Percentiles rank a stretch among this genome's conserved stretches.
Conservation (phyloP, 1,140 invertebrate species). For the Pachyrhynchus sulphureomaculatus region DNA sequence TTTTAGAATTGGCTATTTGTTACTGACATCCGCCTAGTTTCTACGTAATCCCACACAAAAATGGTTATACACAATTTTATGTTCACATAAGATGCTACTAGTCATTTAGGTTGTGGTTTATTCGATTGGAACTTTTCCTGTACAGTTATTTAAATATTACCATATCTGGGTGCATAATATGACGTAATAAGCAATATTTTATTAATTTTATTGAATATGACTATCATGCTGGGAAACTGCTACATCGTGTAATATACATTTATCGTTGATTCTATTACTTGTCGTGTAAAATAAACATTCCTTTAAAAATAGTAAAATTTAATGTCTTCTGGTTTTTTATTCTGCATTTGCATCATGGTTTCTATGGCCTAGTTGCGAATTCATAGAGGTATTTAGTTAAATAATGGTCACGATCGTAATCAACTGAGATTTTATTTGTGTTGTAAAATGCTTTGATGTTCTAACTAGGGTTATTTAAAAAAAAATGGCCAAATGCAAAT, state of each 20-base stretch:
- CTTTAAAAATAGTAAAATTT: background rate
- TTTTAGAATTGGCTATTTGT: too few relatives aligned
- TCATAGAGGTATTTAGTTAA: slow-evolving; percentile 6
- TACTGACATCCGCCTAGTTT: too few relatives aligned
- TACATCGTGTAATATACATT: slow-evolving; percentile 17
- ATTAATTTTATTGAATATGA: slow-evolving; percentile 17
- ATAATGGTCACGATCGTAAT: slow-evolving; percentile 10
- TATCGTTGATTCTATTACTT: slow-evolving; percentile 20
- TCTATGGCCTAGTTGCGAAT: slow-evolving; percentile 12
- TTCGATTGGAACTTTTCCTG: slow-evolving; percentile 10
- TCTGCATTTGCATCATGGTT: slow-evolving; percentile 12
- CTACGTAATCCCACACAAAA: background rate
- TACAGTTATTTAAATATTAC: slow-evolving; percentile 18
- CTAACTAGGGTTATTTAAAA: background rate
- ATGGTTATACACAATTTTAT: slow-evolving; percentile 2
- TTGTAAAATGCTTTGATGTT: slow-evolving; percentile 8
- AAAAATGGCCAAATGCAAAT: too few relatives aligned
- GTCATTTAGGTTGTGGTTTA: slow-evolving; percentile 21
- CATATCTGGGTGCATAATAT: slow-evolving; percentile 11
- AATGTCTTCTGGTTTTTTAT: background rate
- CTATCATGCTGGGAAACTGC: slow-evolving; percentile 19
- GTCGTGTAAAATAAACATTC: slow-evolving; percentile 3
- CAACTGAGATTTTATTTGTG: slow-evolving; percentile 12
- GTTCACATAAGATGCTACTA: background rate
- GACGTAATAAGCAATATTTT: slow-evolving; percentile 15